Base-by-base conservation (phyloP, 2,113 vertebrate genomes). In the Nibea coibor region DNA sequence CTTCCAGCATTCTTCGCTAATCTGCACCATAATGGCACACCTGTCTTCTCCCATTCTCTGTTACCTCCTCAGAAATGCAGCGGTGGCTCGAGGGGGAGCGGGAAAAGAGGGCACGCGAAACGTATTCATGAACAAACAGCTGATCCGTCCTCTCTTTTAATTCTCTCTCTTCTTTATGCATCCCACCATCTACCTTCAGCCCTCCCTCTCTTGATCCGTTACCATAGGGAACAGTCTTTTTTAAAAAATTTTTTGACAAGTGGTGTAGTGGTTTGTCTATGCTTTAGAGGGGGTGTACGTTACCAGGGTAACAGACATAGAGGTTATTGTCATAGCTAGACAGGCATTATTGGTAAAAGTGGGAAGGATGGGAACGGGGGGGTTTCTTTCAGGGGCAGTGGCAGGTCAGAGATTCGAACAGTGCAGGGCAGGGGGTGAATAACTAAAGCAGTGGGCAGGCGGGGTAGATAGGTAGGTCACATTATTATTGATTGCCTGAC, bases 401-500 rank as follows among this genome's bases (percentile, higher is more conserved):
- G 82, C 39, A 86, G 92, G 92, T 91, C 90, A 93, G 53, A 80
- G 73, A 72, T 72, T 74, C 69, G 43, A 87, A 50, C 72, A 72
- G 72, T 58, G 68, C 72, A 68, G 80, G 73, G 85, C 81, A 65
- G 86, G 78, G 87, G 86, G 86, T 51, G 89, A 88, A 89, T 92
- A 87, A 82, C 78, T 87, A 65, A 87, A 87, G 86, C 88, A 78
- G 89, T 80, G 80, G 87, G 88, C 56, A 88, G 76, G 81, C 62
- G 24, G 61, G 66, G 75, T 78, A 75, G 75, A 80, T 81, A 75
- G 81, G 77, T 83, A 69, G 89, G 88, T 87, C 89, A 90, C 81
- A 75, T 89, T 85, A 86, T 90, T 91, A 94, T 93, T 90, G 92
- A 94, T 92, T 89, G 91, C 67, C 77, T 84, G 84, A 88, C 87